phyloP scores from a whole-genome alignment of 1,140 invertebrate genomes.

The Portunus trituberculatus region DNA sequence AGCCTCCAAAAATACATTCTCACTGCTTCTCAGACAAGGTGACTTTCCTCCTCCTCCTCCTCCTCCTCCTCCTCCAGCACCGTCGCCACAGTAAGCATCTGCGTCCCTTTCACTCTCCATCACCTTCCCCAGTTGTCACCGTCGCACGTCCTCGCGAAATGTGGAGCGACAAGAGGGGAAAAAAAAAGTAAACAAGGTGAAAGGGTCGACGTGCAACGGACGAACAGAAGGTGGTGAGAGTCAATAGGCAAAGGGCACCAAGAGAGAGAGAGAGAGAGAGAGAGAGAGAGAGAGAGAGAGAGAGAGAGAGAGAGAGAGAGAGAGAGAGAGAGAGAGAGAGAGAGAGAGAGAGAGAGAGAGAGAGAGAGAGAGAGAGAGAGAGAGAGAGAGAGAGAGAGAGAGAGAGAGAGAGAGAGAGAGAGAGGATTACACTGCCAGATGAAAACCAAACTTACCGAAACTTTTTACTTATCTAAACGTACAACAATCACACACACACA shows the following conservation, averaged over 20 bases:
- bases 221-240: neutral
- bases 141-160: neutral
- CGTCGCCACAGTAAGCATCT: neutral
- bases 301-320: constrained; percentile 9
- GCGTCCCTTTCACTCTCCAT: neutral
- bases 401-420: constrained; percentile 11
- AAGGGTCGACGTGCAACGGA: neutral
- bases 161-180: neutral
- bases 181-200: neutral
- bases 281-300: constrained; percentile 18
- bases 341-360: constrained; percentile 9
- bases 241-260: neutral
- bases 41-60: neutral
- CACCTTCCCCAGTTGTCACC: neutral
- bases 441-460: neutral
- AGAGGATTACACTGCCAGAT: neutral
- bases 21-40: neutral
- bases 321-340: constrained; percentile 20
- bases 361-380: neutral
- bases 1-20: neutral
- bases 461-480: neutral
- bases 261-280: neutral
- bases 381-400: neutral
- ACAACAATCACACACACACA: neutral
- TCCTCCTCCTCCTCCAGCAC: neutral